Evolutionary conservation across 2,113 vertebrate genomes (phyloP).

Genomic region (Rousettus leschenaultii): DNA sequence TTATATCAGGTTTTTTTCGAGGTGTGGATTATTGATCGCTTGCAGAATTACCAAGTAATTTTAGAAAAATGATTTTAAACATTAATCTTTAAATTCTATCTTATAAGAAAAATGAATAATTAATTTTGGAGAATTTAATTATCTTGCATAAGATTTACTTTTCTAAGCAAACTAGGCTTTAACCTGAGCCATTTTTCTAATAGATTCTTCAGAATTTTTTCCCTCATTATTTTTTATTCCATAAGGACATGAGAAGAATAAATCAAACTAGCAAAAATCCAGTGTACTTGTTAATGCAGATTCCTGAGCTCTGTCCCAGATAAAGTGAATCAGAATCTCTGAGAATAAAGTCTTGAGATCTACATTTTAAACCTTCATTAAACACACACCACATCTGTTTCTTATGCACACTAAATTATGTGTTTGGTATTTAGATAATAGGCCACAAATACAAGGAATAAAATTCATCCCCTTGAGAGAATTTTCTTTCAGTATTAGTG

Average conservation of each 20-base stretch:
- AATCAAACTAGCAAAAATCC: background rate
- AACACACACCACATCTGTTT: background rate
- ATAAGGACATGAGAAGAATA: background rate
- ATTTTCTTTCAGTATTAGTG: background rate
- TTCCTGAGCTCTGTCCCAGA: background rate
- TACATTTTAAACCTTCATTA: background rate
- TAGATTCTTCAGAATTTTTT: background rate
- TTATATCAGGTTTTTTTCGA: background rate
- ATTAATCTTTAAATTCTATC: background rate
- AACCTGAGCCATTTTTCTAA: conserved; percentile 17
- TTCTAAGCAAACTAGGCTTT: background rate
- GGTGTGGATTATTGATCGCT: background rate
- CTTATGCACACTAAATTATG: background rate
- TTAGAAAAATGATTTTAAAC: background rate
- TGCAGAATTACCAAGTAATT: background rate
- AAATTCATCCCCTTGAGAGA: background rate
- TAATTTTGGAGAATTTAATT: background rate
- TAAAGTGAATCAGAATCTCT: no score
- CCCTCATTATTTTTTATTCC: background rate
- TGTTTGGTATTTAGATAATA: background rate
- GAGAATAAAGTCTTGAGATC: background rate
- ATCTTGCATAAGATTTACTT: background rate
- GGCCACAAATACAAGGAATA: background rate
- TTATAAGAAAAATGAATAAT: background rate
- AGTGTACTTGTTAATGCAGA: background rate